phyloP scores from a whole-genome alignment of 2,888 invertebrate species.

The Lordiphosa andalusiaca region DNA sequence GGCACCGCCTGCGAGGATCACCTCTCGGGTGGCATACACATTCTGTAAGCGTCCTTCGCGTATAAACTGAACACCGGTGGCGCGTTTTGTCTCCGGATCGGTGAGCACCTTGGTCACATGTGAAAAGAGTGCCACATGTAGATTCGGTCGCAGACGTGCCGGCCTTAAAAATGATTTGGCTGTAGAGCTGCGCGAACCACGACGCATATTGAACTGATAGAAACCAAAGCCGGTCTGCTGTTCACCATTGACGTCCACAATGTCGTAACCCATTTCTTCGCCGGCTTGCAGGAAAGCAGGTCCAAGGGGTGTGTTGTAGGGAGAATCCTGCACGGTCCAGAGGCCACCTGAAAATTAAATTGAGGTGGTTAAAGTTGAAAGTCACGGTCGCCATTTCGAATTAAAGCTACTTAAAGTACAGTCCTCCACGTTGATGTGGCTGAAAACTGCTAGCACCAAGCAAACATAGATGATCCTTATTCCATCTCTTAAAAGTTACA shows the following conservation, averaged over 20 bases:
- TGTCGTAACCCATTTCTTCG: slow-evolving; percentile 95
- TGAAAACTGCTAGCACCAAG: too few species aligned
- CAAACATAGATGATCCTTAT: too few species aligned
- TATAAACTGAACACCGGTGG: slow-evolving; percentile 90
- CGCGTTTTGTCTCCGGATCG: slow-evolving; percentile 86
- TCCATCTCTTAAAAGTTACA: too few species aligned
- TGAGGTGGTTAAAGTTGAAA: too few species aligned
- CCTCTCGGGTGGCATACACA: slow-evolving; percentile 78
- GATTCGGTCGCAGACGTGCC: slow-evolving; percentile 87
- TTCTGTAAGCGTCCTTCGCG: slow-evolving; percentile 83
- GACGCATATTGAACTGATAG: slow-evolving; percentile 93
- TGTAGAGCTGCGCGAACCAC: slow-evolving; percentile 90
- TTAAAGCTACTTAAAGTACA: too few species aligned
- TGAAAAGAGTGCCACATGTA: slow-evolving; percentile 90
- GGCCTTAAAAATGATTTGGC: slow-evolving; percentile 93
- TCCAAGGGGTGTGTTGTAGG: slow-evolving; percentile 87
- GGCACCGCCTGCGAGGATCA: slow-evolving; percentile 86
- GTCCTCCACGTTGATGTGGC: too few species aligned
- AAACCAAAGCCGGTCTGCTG: slow-evolving; percentile 93
- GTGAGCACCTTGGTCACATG: slow-evolving; percentile 90
- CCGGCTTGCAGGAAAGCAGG: slow-evolving; percentile 92
- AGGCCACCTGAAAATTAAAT: slow-evolving; percentile 76
- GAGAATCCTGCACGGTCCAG: slow-evolving; percentile 79
- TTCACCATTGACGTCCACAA: slow-evolving; percentile 91
- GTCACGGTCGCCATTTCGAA: too few species aligned